phyloP scores from a whole-genome alignment of 30 jellyfish, hydroid and myxozoan species.

The Phacellophora camtschatica region DNA sequence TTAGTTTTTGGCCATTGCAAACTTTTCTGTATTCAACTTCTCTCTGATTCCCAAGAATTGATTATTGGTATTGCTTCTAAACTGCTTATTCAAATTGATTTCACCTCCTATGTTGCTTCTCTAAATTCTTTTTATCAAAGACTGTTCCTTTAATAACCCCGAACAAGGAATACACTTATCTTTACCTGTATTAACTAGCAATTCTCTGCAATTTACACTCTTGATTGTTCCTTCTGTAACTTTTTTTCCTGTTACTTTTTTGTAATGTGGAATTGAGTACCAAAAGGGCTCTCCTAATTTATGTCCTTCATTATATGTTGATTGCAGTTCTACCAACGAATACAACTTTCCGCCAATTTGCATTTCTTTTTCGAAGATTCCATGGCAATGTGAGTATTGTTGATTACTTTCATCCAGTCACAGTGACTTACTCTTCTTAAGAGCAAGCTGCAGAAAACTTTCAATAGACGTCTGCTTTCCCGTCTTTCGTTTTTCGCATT shows the following conservation, averaged over 20 bases:
- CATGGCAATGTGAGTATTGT: background rate
- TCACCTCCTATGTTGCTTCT: too few relatives aligned
- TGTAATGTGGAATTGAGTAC: background rate
- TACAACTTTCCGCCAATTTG: background rate
- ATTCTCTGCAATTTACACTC: background rate
- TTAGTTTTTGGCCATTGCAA: background rate
- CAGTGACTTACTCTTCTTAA: background rate
- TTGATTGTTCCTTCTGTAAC: background rate
- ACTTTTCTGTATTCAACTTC: background rate
- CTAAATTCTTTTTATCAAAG: background rate
- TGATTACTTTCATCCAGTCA: background rate
- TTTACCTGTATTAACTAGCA: background rate
- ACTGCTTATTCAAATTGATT: too few relatives aligned
- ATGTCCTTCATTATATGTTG: too few relatives aligned
- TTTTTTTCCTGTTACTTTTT: background rate
- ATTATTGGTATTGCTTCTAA: background rate
- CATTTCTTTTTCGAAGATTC: background rate
- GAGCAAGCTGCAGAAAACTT: background rate
- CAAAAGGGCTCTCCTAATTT: too few relatives aligned
- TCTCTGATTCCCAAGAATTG: background rate
- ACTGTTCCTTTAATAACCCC: background rate
- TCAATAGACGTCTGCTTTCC: background rate
- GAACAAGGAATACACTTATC: background rate
- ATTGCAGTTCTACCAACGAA: background rate
- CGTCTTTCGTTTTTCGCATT: background rate